Percentiles rank a stretch among this genome's conserved stretches.
Conservation (phyloP, 2,888 invertebrate genomes). For the Lepidocyrtinus sp. region DNA sequence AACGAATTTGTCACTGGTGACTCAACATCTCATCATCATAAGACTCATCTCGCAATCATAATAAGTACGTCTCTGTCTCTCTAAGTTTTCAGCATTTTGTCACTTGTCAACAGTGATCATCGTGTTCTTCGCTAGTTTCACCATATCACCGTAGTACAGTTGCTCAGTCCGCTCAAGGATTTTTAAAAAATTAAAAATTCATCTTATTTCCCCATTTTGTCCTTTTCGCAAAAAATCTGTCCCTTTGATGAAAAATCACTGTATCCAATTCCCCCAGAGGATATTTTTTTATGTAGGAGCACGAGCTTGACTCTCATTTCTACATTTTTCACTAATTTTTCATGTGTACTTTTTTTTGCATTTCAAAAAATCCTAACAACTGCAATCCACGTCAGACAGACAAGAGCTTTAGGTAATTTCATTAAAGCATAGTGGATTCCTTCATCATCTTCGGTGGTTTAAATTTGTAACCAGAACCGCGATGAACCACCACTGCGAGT, state of each 20-base stretch:
- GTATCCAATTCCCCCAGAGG: neutral
- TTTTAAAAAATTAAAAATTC: neutral
- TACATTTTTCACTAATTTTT: no score
- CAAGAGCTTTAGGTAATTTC: conserved; percentile 14
- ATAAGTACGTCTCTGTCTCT: neutral
- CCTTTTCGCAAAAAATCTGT: conserved; percentile 16
- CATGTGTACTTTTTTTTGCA: no score
- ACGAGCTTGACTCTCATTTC: no score
- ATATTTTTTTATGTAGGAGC: no score
- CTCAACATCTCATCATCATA: neutral
- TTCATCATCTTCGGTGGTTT: neutral
- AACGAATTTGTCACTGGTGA: neutral
- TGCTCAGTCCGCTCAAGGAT: neutral
- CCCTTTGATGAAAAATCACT: neutral
- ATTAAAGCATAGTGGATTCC: conserved; percentile 18
- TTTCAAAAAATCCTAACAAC: neutral
- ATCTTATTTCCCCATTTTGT: neutral
- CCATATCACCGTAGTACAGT: neutral
- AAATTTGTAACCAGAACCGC: neutral
- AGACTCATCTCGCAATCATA: neutral
- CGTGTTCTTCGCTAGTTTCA: neutral
- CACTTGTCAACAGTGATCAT: conserved; percentile 12
- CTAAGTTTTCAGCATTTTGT: conserved; percentile 23
- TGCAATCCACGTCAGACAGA: neutral
- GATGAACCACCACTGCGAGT: conserved; percentile 2